Percentiles rank a stretch among this genome's conserved stretches.
These are phyloP conservation scores for Taxidea taxus DNA, from an alignment of 2,113 vertebrate genomes.

Conservation along the genomic window DNA sequence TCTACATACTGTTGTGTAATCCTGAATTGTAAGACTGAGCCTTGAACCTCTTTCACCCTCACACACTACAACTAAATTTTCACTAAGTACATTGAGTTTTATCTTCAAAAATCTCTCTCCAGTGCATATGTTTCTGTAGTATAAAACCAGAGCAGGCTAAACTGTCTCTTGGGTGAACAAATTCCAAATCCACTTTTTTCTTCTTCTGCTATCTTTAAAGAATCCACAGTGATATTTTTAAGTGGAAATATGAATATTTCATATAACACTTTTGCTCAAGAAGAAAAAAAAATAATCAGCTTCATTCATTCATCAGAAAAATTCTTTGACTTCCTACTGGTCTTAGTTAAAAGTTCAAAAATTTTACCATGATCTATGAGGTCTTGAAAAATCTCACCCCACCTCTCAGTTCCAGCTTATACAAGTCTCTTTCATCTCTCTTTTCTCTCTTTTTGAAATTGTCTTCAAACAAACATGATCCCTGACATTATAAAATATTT, in stretches of 20 bases:
- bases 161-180: neutral
- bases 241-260: neutral
- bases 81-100: neutral
- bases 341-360: neutral
- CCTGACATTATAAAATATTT: neutral
- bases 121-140: neutral
- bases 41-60: neutral
- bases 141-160: neutral
- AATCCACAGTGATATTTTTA: neutral
- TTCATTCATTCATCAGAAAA: neutral
- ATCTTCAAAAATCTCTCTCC: neutral
- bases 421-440: neutral
- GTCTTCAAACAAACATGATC: neutral
- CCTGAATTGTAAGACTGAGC: neutral
- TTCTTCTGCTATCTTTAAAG: neutral
- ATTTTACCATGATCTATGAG: neutral
- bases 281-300: neutral
- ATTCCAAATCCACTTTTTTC: neutral
- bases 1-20: rapidly evolving
- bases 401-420: rapidly evolving
- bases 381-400: neutral
- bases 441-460: neutral
- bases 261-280: neutral
- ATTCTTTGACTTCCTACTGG: neutral
- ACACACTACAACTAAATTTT: neutral